Conservation (phyloP, 1,140 invertebrate genomes). For the Aphelinus atriplicis region DNA sequence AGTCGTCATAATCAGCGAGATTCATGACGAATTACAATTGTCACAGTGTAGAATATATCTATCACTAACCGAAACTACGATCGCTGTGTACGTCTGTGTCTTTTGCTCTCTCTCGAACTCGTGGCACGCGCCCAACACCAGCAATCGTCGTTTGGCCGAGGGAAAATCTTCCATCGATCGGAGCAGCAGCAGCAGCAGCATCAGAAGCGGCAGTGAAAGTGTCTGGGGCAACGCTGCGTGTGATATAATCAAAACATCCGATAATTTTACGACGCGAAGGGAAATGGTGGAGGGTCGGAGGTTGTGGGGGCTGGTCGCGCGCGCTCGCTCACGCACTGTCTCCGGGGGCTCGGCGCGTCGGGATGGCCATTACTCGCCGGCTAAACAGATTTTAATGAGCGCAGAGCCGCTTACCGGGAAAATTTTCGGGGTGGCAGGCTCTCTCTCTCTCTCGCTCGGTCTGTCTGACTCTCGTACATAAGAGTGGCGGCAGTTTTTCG, state of each 20-base stretch:
- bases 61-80: too few relatives aligned
- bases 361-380: conserved; percentile 34
- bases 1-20: too few relatives aligned
- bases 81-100: conserved; percentile 28
- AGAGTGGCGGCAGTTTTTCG: too few relatives aligned
- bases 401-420: conserved; percentile 46
- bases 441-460: conserved; percentile 6
- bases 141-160: not conserved
- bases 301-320: not conserved
- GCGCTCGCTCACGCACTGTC: not conserved
- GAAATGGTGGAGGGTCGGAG: conserved; percentile 19
- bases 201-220: too few relatives aligned
- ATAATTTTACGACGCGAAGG: conserved; percentile 42
- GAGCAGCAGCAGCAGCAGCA: too few relatives aligned
- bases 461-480: too few relatives aligned
- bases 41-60: too few relatives aligned
- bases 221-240: not conserved
- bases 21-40: too few relatives aligned
- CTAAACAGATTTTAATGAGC: conserved; percentile 57
- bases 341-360: not conserved
- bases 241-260: conserved; percentile 42
- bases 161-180: not conserved
- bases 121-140: not conserved
- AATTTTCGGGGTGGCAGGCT: conserved; percentile 42
- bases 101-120: not conserved